These are phyloP conservation scores for Microchirus variegatus DNA, from an alignment of 2,797 vertebrate species.

Conservation along the genomic window DNA sequence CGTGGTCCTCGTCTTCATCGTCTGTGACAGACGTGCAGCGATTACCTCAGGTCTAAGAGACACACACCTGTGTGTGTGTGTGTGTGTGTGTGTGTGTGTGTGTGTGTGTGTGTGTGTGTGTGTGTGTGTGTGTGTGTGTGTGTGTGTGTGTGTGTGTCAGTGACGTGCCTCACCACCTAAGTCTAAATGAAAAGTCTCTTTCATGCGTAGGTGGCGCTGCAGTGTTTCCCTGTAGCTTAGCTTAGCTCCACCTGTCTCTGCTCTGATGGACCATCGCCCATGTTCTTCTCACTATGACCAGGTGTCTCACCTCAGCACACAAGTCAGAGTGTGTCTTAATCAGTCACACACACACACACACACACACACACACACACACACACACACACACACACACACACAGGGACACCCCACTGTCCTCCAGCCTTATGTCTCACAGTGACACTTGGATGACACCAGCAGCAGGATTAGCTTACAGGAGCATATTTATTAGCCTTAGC, in stretches of 20 bases:
- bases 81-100: background rate
- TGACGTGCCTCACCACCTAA: constrained; percentile 46
- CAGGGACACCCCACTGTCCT: constrained; percentile 63
- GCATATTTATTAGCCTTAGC: constrained; percentile 73
- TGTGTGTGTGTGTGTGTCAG: background rate
- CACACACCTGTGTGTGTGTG: constrained; percentile 81
- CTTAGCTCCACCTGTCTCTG: constrained; percentile 56
- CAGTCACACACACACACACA: constrained; percentile 40
- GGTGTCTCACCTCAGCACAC: constrained; percentile 64
- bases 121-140: constrained; percentile 45
- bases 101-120: background rate
- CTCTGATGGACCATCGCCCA: constrained; percentile 70
- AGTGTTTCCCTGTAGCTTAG: constrained; percentile 61
- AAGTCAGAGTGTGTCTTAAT: constrained; percentile 68
- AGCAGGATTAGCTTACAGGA: constrained; percentile 78
- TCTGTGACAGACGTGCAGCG: constrained; percentile 94
- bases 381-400: constrained; percentile 20
- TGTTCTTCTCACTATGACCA: constrained; percentile 69
- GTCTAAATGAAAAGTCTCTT: constrained; percentile 81
- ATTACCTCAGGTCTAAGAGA: constrained; percentile 96
- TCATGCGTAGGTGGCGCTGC: constrained; percentile 74
- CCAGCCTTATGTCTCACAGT: constrained; percentile 75
- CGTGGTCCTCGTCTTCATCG: constrained; percentile 87
- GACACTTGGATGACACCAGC: constrained; percentile 82
- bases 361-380: constrained; percentile 18